These are phyloP conservation scores for Delphinus delphis DNA, from an alignment of 2,113 vertebrate genomes.

Conservation along the genomic window DNA sequence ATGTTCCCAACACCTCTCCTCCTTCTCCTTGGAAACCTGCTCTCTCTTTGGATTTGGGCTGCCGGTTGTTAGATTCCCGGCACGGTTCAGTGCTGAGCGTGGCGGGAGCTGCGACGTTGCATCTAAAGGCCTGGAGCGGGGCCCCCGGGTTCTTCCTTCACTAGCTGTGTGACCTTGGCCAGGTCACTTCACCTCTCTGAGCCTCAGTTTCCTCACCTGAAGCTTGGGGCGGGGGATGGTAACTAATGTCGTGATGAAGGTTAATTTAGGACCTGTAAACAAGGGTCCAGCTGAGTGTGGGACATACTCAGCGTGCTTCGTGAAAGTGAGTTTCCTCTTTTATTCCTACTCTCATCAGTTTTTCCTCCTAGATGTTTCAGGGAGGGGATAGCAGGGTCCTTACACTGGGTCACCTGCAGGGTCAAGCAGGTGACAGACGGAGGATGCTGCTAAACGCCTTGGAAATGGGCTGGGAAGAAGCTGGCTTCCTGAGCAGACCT, in stretches of 20 bases:
- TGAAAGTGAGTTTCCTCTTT: background rate
- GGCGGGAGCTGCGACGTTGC: background rate
- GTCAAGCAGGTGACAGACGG: background rate
- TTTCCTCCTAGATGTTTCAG: background rate
- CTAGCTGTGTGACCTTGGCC: background rate
- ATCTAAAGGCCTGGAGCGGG: background rate
- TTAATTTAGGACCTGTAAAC: background rate
- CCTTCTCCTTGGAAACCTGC: slow-evolving; percentile 78
- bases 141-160: background rate
- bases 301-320: background rate
- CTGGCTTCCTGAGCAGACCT: background rate
- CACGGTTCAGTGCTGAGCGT: background rate
- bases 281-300: background rate
- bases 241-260: background rate
- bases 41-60: slow-evolving; percentile 54
- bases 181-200: background rate
- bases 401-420: background rate
- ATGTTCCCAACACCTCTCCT: slow-evolving; percentile 79
- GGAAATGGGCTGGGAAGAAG: background rate
- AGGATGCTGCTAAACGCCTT: background rate
- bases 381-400: background rate
- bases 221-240: background rate
- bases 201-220: background rate
- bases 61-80: slow-evolving; percentile 24
- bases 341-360: background rate